A percentile compares a stretch with the other conserved stretches of the same genome.
phyloP scores from a whole-genome alignment of 2,113 vertebrate genomes.

The Lophotis ruficrista region DNA sequence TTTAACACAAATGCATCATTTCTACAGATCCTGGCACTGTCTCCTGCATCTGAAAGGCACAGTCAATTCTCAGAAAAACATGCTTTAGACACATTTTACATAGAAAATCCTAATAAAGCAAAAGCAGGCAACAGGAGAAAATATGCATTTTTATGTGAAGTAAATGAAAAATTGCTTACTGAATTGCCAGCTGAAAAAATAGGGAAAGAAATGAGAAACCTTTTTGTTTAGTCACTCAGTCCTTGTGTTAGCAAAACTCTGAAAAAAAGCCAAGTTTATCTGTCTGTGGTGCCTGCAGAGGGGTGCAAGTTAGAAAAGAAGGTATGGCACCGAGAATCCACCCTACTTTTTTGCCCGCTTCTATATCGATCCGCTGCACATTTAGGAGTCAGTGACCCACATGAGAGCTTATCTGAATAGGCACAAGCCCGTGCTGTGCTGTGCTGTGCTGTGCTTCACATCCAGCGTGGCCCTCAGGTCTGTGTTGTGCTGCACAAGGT shows the following conservation, averaged over 20 bases:
- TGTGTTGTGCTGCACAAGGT: not conserved
- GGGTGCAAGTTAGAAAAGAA: not conserved
- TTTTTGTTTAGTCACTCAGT: not conserved
- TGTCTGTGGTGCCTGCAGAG: not conserved
- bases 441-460: not conserved
- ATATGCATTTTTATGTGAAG: not conserved
- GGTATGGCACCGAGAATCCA: not conserved
- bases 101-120: not conserved
- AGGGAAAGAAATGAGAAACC: not conserved
- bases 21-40: not conserved
- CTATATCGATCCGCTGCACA: rapidly evolving
- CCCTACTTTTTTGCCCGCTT: not conserved
- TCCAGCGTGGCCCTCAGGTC: not conserved
- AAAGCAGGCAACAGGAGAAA: not conserved
- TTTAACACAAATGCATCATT: not conserved
- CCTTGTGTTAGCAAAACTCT: not conserved
- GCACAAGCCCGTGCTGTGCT: not conserved
- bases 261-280: not conserved
- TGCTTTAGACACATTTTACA: not conserved
- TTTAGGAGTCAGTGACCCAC: not conserved
- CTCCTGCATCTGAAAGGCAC: not conserved
- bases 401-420: not conserved
- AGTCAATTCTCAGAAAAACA: not conserved
- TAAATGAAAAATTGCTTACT: not conserved
- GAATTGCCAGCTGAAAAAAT: not conserved